Conservation (phyloP, 2,888 invertebrate genomes). For the Archips crataeganus region DNA sequence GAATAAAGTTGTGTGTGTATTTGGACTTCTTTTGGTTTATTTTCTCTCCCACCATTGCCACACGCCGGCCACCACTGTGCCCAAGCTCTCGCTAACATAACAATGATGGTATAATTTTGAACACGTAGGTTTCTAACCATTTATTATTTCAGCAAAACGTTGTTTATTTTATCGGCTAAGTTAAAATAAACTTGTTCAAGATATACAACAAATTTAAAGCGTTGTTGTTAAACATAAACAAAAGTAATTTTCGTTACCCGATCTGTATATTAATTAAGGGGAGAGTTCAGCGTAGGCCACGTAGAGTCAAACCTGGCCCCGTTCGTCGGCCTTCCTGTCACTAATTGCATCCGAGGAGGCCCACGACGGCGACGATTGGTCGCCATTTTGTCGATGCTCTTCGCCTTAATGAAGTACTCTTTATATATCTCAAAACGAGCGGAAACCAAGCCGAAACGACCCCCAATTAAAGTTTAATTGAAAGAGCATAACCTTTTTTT, state of each 20-base stretch:
- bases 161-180: slow-evolving; percentile 6
- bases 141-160: slow-evolving; percentile 6
- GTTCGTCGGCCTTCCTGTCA: slow-evolving; percentile 42
- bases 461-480: neutral
- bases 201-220: slow-evolving; percentile 13
- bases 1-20: too few species aligned
- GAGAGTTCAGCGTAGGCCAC: slow-evolving; percentile 4
- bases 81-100: too few species aligned
- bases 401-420: slow-evolving; percentile 78
- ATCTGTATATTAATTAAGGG: slow-evolving; percentile 33
- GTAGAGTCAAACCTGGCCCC: neutral
- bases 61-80: too few species aligned
- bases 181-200: slow-evolving; percentile 26
- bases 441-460: neutral
- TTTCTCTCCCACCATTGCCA: too few species aligned
- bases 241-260: slow-evolving; percentile 23
- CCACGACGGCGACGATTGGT: slow-evolving; percentile 63
- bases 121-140: neutral
- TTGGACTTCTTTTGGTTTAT: too few species aligned
- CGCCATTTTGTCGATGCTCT: slow-evolving; percentile 67
- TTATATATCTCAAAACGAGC: slow-evolving; percentile 64
- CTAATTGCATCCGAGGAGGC: slow-evolving; percentile 73
- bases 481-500: neutral
- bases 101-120: neutral
- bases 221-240: slow-evolving; percentile 25